Conservation (phyloP, 2,888 invertebrate genomes). For the Drosophila mettleri region DNA sequence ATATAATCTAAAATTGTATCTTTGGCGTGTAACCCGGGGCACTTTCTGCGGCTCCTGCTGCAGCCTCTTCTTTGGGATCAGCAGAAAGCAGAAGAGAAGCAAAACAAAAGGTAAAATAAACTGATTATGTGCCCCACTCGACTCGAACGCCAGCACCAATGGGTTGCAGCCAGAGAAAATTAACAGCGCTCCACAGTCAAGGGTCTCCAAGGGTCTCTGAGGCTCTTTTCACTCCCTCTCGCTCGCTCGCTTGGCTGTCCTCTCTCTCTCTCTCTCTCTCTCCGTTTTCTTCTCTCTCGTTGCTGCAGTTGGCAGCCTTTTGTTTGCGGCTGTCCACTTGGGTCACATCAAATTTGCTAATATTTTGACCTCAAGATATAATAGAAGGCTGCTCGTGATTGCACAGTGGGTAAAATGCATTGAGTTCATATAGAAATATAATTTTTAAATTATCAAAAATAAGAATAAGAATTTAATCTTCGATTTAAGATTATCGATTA, state of each 20-base stretch:
- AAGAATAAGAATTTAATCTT: too few species aligned
- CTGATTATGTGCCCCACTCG: slow-evolving; percentile 73
- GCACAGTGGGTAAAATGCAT: slow-evolving; percentile 51
- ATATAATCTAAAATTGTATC: slow-evolving; percentile 84
- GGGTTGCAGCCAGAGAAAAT: slow-evolving; percentile 53
- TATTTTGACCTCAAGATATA: slow-evolving; percentile 71
- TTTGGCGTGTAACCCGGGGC: slow-evolving; percentile 84
- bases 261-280: background rate
- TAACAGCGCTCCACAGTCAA: slow-evolving; percentile 53
- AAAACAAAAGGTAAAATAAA: slow-evolving; percentile 68
- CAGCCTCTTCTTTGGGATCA: slow-evolving; percentile 19
- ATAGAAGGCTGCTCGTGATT: slow-evolving; percentile 49
- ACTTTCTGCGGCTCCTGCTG: slow-evolving; percentile 58
- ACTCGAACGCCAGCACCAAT: slow-evolving; percentile 36
- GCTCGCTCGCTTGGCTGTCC: slow-evolving; percentile 10
- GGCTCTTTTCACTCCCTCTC: slow-evolving; percentile 11
- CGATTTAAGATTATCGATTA: too few species aligned
- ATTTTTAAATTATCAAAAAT: too few species aligned
- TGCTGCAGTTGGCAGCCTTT: slow-evolving; percentile 11
- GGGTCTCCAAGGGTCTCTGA: slow-evolving; percentile 24
- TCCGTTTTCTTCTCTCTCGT: background rate
- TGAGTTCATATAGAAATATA: background rate
- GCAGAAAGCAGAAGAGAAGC: too few species aligned
- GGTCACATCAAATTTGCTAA: slow-evolving; percentile 79
- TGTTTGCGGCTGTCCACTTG: slow-evolving; percentile 34